These are phyloP conservation scores for pig (Sus scrofa) DNA, from an alignment of 2,113 vertebrate species.

Conservation along the genomic window DNA sequence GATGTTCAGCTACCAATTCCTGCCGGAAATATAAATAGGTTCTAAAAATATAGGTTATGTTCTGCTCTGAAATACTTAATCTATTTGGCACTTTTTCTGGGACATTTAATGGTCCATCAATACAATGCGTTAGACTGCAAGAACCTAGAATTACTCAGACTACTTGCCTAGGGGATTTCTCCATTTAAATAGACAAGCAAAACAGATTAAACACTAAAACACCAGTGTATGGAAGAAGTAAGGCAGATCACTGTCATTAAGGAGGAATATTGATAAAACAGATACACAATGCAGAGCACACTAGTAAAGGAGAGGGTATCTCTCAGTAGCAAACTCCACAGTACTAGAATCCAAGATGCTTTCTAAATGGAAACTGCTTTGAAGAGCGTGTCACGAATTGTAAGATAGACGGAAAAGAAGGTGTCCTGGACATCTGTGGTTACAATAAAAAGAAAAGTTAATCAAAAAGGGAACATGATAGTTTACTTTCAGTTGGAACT, in stretches of 20 bases:
- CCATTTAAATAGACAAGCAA: constrained; percentile 54
- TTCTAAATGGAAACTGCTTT: not conserved
- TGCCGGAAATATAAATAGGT: constrained; percentile 56
- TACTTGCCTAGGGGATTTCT: constrained; percentile 15
- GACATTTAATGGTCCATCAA: constrained; percentile 50
- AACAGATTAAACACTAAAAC: constrained; percentile 52
- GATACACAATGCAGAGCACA: not conserved
- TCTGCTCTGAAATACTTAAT: constrained; percentile 58
- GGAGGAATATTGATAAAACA: constrained; percentile 14
- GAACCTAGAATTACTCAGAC: constrained; percentile 33
- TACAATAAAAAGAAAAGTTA: constrained; percentile 23
- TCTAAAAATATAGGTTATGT: constrained; percentile 53
- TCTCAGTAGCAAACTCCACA: not conserved
- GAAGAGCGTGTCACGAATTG: constrained; percentile 2
- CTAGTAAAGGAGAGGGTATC: not conserved
- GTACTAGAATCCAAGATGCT: not conserved
- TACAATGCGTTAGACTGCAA: constrained; percentile 33
- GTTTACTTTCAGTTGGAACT: not conserved
- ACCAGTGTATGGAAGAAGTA: not conserved
- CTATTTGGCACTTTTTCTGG: constrained; percentile 54
- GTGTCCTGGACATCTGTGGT: not conserved
- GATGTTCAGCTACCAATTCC: constrained; percentile 52
- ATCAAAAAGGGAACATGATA: not conserved
- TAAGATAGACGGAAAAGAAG: not conserved
- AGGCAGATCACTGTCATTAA: not conserved